Conservation (phyloP, 2,797 vertebrate species). For the Pipistrellus pipistrellus region DNA sequence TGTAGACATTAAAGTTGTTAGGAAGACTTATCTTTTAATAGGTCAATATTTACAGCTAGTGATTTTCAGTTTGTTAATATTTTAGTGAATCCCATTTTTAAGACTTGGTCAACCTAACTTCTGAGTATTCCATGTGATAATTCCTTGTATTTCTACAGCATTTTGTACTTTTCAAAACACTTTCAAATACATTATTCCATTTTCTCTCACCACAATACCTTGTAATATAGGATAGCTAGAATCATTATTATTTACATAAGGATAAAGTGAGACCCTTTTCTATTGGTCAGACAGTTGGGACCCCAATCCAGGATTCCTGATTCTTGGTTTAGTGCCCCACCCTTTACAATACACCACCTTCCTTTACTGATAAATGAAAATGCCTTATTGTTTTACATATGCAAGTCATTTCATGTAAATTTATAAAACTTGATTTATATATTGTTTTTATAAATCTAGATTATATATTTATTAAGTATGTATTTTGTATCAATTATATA, state of each 20-base stretch:
- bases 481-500: not conserved
- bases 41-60: not conserved
- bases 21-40: conserved; percentile 7
- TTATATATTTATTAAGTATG: not conserved
- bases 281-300: not conserved
- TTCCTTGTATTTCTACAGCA: not conserved
- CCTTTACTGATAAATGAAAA: not conserved
- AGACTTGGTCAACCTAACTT: not conserved
- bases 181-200: not conserved
- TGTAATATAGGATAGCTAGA: not conserved
- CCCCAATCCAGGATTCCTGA: not conserved
- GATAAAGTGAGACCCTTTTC: not conserved
- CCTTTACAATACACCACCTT: not conserved
- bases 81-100: conserved; percentile 22
- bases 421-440: not conserved
- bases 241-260: not conserved
- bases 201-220: not conserved
- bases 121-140: not conserved
- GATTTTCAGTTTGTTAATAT: conserved; percentile 11
- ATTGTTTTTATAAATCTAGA: not conserved
- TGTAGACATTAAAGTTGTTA: not conserved
- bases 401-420: not conserved
- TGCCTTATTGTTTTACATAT: not conserved
- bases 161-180: not conserved
- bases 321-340: not conserved